Conservation (phyloP, 1,140 invertebrate genomes). For the Diorhabda carinulata region DNA sequence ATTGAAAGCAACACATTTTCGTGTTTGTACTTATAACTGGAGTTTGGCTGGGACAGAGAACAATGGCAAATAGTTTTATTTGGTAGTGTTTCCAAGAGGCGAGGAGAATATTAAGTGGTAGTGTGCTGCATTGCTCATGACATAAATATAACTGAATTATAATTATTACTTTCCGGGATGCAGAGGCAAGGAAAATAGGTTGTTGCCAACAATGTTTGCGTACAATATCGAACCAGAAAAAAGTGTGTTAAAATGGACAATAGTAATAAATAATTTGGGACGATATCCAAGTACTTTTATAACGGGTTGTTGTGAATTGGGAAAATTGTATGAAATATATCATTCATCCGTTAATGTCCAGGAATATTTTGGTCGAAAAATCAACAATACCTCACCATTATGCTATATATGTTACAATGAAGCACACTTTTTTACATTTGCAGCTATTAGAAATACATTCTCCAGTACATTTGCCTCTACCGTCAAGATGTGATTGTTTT, state of each 20-base stretch:
- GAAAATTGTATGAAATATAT: too few species aligned
- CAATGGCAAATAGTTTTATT: constrained; percentile 17
- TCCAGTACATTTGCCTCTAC: too few species aligned
- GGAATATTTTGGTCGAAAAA: too few species aligned
- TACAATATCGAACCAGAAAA: constrained; percentile 8
- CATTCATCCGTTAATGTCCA: too few species aligned
- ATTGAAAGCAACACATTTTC: constrained; percentile 13
- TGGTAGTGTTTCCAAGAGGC: constrained; percentile 9
- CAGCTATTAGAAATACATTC: too few species aligned
- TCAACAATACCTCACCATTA: too few species aligned
- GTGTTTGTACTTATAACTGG: constrained; percentile 2
- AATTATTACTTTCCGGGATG: constrained; percentile 19
- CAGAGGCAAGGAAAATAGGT: constrained; percentile 12
- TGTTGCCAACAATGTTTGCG: constrained; percentile 16
- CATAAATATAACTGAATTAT: constrained; percentile 22
- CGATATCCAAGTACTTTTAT: too few species aligned
- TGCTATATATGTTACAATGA: too few species aligned
- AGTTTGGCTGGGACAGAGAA: background rate
- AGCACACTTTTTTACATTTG: too few species aligned
- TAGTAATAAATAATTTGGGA: too few species aligned
- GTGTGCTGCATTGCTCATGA: constrained; percentile 17
- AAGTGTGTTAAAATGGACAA: background rate
- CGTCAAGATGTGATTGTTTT: too few species aligned
- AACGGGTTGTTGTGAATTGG: too few species aligned
- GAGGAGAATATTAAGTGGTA: constrained; percentile 17